Conservation (phyloP, 2,113 vertebrate genomes). For the Ovis canadensis region DNA sequence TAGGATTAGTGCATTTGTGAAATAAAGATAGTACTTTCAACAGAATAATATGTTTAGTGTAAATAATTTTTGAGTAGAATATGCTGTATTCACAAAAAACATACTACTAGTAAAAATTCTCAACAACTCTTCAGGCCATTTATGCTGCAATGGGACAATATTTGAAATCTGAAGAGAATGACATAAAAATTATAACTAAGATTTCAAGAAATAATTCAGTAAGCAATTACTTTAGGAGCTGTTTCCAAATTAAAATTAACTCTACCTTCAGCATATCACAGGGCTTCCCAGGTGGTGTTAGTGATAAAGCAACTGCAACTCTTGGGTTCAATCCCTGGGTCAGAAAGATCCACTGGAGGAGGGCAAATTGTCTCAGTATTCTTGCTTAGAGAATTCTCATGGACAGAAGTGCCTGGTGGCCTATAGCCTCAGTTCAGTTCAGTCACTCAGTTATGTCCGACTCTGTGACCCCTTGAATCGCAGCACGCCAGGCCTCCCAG, state of each 20-base stretch:
- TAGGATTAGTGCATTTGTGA: background rate
- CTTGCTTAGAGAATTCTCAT: background rate
- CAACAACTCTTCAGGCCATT: background rate
- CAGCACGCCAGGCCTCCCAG: too few relatives aligned
- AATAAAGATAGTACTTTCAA: background rate
- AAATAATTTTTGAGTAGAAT: background rate
- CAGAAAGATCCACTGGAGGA: background rate
- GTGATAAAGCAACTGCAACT: background rate
- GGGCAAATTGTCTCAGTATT: background rate
- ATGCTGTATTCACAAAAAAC: background rate
- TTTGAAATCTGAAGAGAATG: background rate
- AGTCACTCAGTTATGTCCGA: too few relatives aligned
- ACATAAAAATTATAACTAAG: background rate
- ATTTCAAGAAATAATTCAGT: background rate
- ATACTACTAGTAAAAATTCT: background rate
- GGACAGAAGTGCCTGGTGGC: background rate
- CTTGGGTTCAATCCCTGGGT: background rate
- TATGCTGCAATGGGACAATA: background rate
- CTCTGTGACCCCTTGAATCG: too few relatives aligned
- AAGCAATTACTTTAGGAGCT: background rate
- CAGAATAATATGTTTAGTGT: background rate
- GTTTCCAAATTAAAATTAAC: background rate
- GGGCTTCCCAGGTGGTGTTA: background rate
- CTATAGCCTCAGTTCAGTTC: background rate
- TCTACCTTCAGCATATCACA: background rate